phyloP scores from a whole-genome alignment of 2,113 vertebrate species.

The Morone chrysops region DNA sequence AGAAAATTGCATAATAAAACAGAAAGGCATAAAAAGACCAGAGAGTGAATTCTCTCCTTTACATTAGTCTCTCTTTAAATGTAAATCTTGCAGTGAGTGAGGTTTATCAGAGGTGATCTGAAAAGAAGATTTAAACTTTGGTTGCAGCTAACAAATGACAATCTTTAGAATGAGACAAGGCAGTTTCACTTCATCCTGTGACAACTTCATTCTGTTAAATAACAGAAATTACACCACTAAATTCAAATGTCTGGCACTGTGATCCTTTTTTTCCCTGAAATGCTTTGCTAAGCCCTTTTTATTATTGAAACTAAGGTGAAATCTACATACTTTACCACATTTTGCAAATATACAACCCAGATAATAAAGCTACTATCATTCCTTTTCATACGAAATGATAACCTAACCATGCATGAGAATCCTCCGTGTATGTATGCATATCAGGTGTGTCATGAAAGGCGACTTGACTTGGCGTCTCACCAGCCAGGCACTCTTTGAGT shows the following conservation, averaged over 20 bases:
- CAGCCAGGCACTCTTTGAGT: conserved; percentile 90
- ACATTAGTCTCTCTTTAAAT: conserved; percentile 8
- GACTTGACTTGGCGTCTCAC: conserved; percentile 86
- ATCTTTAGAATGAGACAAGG: not conserved
- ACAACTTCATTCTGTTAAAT: not conserved
- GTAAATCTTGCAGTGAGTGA: conserved; percentile 24
- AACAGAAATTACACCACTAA: not conserved
- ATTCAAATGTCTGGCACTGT: not conserved
- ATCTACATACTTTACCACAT: not conserved
- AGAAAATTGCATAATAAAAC: conserved; percentile 64
- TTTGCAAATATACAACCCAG: not conserved
- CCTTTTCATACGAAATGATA: conserved; percentile 43
- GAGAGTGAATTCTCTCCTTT: not conserved
- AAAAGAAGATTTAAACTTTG: not conserved
- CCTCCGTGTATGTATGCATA: conserved; percentile 74
- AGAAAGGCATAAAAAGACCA: conserved; percentile 31
- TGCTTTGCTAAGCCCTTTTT: not conserved
- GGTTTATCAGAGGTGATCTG: conserved; percentile 3
- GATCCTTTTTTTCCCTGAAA: not conserved
- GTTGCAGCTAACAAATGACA: conserved; percentile 7
- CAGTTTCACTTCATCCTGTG: not conserved
- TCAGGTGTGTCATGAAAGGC: conserved; percentile 87
- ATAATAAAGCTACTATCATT: not conserved
- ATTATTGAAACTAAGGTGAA: not conserved
- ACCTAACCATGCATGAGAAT: conserved; percentile 36